Base-by-base conservation (phyloP, 2,888 invertebrate genomes). In the Amitus sp. region DNA sequence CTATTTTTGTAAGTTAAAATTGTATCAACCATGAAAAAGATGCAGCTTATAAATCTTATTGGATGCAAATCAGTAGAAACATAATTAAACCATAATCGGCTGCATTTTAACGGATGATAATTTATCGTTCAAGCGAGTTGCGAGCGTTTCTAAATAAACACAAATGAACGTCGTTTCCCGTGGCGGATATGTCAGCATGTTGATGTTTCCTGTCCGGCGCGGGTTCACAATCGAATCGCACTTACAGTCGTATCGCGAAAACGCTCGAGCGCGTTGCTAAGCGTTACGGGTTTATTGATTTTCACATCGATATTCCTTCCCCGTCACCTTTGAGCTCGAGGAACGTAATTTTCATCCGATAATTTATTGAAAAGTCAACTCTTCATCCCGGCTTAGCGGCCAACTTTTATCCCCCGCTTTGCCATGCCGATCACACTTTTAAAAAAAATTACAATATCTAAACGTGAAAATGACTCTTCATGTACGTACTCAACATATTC, bases 251-350 rank as follows among this genome's bases (percentile, higher is more conserved):
- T n/a, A 10, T 30, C 30, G 23, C 7, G 23, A 23, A 23, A 23
- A 23, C 7, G 23, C 23, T 7, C 7, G n/a, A n/a, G 4, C 23
- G 23, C 23, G 30, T 30, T 30, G 30, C 30, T n/a, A 30, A 30
- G 30, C 30, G 30, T n/a, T n/a, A 30, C 6, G 30, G n/a, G 30
- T 30, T 30, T 30, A 30, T 30, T 30, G 30, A 30, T 30, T 30
- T 30, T 30, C 30, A n/a, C 30, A 30, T 30, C 30, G 30, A 30
- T n/a, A n/a, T 30, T 30, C n/a, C 30, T 30, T 30, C 30, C n/a
- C 30, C 30, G 30, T 30, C 30, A 30, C 30, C 30, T 30, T 30
- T n/a, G 30, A 30, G 30, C 30, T n/a, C 30, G 6, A 30, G 10
- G n/a, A n/a, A 6, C n/a, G 30, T 30, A 10, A 30, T 30, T 30